Evolutionary conservation across 2,888 invertebrate genomes (phyloP), one percentile per base, ranked within the genome.

Genomic region (Coelinius sp.): DNA sequence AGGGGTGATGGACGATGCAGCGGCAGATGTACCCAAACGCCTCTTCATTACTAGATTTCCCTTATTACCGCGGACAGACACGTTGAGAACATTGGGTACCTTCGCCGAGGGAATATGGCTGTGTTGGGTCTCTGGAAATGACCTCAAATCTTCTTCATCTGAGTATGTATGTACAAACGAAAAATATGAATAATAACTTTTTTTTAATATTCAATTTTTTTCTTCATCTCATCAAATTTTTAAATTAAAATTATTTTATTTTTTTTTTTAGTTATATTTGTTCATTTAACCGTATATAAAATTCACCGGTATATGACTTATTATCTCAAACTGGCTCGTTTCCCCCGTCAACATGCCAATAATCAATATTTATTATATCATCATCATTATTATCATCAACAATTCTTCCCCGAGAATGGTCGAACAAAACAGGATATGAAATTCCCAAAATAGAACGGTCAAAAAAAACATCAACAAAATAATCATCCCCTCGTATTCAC

Each of bases 21-120:
- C 86, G 83, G 86, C 87, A 87, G 87, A 86, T 87, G 87, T 86
- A 86, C 82, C 83, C 82, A 86, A 87, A 86, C 84, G 85, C 85
- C 87, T 86, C 85, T 87, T 87, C 87, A 85, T 87, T 87, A 86
- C 85, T 86, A 85, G 84, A 86, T 87, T 87, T 86, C 81, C 83
- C 83, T 85, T 85, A 85, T 85, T 84, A 82, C 84, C 78, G 67
- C 71, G 82, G 81, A 83, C 82, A 81, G 83, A 84, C 82, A 77
- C 79, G 74, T 78, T 77, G 77, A n/a, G n/a, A n/a, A n/a, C n/a
- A n/a, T n/a, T n/a, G n/a, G n/a, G n/a, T n/a, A n/a, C n/a, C n/a
- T n/a, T 75, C 73, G 71, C 78, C 79, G 77, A n/a, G n/a, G n/a
- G n/a, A n/a, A n/a, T n/a, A n/a, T n/a, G n/a, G n/a, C n/a, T n/a